phyloP scores from a whole-genome alignment of 1,140 invertebrate genomes.

The Muscidifurax raptorellus region DNA sequence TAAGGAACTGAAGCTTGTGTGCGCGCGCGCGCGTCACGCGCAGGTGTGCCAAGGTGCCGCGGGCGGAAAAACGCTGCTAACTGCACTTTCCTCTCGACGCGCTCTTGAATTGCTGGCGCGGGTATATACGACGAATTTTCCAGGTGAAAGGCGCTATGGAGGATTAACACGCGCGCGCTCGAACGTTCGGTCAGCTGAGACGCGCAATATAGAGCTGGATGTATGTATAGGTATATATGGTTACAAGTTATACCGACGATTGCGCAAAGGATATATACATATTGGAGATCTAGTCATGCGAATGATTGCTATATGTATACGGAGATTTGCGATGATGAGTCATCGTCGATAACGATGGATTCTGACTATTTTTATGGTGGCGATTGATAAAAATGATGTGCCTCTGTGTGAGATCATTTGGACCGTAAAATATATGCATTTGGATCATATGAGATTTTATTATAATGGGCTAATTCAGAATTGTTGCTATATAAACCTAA shows the following conservation, averaged over 20 bases:
- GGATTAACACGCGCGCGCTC: background rate
- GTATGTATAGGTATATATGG: background rate
- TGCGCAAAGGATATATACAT: too few species aligned
- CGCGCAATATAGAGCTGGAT: background rate
- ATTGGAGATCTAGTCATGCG: too few species aligned
- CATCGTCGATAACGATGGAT: too few species aligned
- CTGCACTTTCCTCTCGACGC: background rate
- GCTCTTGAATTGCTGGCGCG: constrained; percentile 3
- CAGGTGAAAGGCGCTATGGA: constrained; percentile 53
- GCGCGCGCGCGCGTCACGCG: constrained; percentile 1
- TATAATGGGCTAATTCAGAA: too few species aligned
- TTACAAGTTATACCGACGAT: background rate
- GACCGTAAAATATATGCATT: too few species aligned
- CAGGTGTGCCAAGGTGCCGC: background rate
- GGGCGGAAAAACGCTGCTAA: background rate
- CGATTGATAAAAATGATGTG: too few species aligned
- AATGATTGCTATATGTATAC: too few species aligned
- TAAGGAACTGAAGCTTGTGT: background rate
- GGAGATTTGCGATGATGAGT: too few species aligned
- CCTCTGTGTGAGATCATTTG: too few species aligned
- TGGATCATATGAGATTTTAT: too few species aligned
- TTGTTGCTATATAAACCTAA: too few species aligned
- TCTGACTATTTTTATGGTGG: too few species aligned
- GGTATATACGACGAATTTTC: constrained; percentile 52
- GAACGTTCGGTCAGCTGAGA: constrained; percentile 15